Conservation (phyloP, 2,113 vertebrate species). For the Eolophus roseicapilla region DNA sequence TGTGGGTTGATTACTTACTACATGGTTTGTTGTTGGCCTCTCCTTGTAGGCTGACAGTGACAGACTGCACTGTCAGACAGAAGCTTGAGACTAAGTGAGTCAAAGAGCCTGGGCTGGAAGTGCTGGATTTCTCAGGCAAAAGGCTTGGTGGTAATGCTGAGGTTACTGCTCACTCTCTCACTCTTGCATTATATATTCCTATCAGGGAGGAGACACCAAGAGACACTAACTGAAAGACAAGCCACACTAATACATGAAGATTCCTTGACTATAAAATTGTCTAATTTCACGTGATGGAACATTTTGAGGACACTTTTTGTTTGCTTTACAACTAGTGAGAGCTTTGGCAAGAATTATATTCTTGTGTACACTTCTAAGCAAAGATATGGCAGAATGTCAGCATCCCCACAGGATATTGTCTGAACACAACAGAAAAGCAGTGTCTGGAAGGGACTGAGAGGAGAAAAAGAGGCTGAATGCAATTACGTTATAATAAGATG, state of each 20-base stretch:
- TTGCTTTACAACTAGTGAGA: not conserved
- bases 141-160: not conserved
- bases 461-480: not conserved
- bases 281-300: not conserved
- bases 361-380: not conserved
- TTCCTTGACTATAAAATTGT: not conserved
- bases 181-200: not conserved
- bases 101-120: not conserved
- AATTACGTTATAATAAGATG: not conserved
- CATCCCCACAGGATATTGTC: not conserved
- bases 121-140: not conserved
- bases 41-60: not conserved
- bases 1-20: not conserved
- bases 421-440: conserved; percentile 6
- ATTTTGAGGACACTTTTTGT: not conserved
- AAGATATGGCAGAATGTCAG: not conserved
- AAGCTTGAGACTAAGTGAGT: not conserved
- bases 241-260: not conserved
- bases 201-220: not conserved
- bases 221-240: not conserved
- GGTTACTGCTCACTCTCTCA: not conserved
- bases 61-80: not conserved
- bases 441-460: not conserved
- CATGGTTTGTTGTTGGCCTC: not conserved
- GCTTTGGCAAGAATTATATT: not conserved